These are phyloP conservation scores for Drosophila nr. fundita DNA, from an alignment of 2,888 invertebrate species.

Conservation along the genomic window DNA sequence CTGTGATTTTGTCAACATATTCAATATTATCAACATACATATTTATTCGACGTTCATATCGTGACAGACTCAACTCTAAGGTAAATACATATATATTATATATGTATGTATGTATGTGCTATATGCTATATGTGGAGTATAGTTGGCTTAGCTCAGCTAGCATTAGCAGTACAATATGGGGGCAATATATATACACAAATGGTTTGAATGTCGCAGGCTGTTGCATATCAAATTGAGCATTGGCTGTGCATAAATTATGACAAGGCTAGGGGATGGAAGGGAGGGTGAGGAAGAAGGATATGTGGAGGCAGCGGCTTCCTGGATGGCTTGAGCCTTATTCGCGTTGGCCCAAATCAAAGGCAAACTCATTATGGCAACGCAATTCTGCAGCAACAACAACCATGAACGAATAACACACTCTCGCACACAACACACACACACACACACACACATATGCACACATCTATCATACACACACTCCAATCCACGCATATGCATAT, in stretches of 20 bases:
- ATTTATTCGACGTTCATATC: conserved; percentile 38
- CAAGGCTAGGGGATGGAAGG: conserved; percentile 20
- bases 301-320: conserved; percentile 24
- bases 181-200: conserved; percentile 46
- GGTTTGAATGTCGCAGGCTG: conserved; percentile 65
- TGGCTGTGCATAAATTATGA: conserved; percentile 72
- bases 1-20: conserved; percentile 77
- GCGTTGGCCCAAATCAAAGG: conserved; percentile 70
- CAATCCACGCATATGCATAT: conserved; percentile 66
- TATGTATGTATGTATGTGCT: neutral
- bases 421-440: conserved; percentile 7
- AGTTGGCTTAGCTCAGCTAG: conserved; percentile 37
- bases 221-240: conserved; percentile 71
- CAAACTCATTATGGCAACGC: conserved; percentile 71
- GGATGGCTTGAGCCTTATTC: conserved; percentile 53
- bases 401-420: conserved; percentile 23
- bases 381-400: conserved; percentile 27
- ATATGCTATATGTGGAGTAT: conserved; percentile 1
- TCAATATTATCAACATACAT: conserved; percentile 50
- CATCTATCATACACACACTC: conserved; percentile 15
- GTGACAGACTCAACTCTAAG: conserved; percentile 44
- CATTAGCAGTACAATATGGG: conserved; percentile 38
- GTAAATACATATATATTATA: conserved; percentile 49
- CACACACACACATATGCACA: conserved; percentile 3
- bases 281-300: conserved; percentile 2